Base-by-base conservation (phyloP, 2,113 vertebrate genomes). In the Lontra canadensis region DNA sequence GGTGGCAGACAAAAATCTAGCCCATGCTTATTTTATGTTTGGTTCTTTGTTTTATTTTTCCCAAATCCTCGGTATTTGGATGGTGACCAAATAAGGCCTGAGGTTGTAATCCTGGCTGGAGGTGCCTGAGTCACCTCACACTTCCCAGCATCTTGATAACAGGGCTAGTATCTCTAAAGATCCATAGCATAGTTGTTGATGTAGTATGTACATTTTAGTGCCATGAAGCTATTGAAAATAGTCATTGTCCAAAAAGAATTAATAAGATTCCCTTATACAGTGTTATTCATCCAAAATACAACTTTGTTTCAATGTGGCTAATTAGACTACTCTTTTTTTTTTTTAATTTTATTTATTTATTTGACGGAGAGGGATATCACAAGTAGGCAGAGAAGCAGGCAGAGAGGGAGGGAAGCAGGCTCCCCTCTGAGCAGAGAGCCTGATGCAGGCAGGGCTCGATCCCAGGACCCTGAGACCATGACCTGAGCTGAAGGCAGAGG, bases 251-350 rank as follows among this genome's bases (percentile, higher is more conserved):
- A 67, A 67, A 94, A 81, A 52, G 42, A 92, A 74, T 88, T 89
- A 76, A 79, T 7, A 82, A 82, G 36, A 34, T 39, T 88, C 21
- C 29, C 7, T 69, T 85, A 47, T 59, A 52, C 4, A 47, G 47
- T 61, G 55, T 57, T 83, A 52, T n/a, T 96, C 57, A 88, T 65
- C 39, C 29, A 89, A 92, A 87, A 87, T 83, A 57, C 44, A 91
- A 65, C 26, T 94, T 88, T 87, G 57, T 84, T 92, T 90, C 10
- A 78, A 79, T 52, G 90, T 42, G 20, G 26, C 55, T 79, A 57
- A 74, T 76, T 93, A 73, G 36, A 57, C 34, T 52, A 42, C 21
- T 85, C 52, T 74, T 49, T 55, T 55, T 55, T 55, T 55, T 18
- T 52, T 52, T 49, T 47, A 52, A 18, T 55, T 55, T 55, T 55